A percentile compares a stretch with the other conserved stretches of the same genome.
phyloP scores from a whole-genome alignment of 64 coral and sea anemone species.

The Montipora capricornis region DNA sequence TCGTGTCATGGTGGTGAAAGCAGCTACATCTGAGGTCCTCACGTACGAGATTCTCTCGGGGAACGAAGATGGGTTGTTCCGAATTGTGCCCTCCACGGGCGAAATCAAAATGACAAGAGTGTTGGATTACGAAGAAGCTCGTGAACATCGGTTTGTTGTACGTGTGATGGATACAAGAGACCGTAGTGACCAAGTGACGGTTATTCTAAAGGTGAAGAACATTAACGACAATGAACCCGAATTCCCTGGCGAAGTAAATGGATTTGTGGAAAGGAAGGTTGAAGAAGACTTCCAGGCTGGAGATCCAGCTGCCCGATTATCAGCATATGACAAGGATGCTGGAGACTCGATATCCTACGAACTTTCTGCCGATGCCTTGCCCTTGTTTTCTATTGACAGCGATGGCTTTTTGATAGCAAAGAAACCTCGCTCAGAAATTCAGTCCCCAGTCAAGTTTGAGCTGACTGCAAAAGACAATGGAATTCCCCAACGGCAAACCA shows the following conservation, averaged over 20 bases:
- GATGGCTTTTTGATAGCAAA: constrained; percentile 67
- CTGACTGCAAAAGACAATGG: constrained; percentile 74
- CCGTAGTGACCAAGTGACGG: constrained; percentile 72
- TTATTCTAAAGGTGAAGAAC: constrained; percentile 69
- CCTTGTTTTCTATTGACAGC: constrained; percentile 54
- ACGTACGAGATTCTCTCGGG: constrained; percentile 70
- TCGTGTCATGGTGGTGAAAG: constrained; percentile 81
- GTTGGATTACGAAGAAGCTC: constrained; percentile 84
- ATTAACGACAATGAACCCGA: constrained; percentile 80
- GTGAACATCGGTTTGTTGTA: constrained; percentile 36
- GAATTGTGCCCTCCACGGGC: constrained; percentile 68
- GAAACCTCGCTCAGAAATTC: constrained; percentile 44
- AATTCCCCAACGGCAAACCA: constrained; percentile 50
- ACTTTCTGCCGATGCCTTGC: constrained; percentile 36
- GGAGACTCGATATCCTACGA: constrained; percentile 66
- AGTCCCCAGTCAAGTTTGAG: constrained; percentile 44
- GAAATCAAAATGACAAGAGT: constrained; percentile 58
- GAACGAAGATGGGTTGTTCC: constrained; percentile 72
- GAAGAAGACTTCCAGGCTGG: constrained; percentile 57
- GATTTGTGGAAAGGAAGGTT: constrained; percentile 71
- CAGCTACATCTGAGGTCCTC: constrained; percentile 70
- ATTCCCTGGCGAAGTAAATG: constrained; percentile 60
- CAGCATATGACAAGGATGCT: constrained; percentile 61
- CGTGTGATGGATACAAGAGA: constrained; percentile 76
- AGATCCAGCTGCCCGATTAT: constrained; percentile 46